Evolutionary conservation across 2,888 invertebrate genomes (phyloP), one percentile per base, ranked within the genome.

Genomic region (Carterocephalus palaemon): DNA sequence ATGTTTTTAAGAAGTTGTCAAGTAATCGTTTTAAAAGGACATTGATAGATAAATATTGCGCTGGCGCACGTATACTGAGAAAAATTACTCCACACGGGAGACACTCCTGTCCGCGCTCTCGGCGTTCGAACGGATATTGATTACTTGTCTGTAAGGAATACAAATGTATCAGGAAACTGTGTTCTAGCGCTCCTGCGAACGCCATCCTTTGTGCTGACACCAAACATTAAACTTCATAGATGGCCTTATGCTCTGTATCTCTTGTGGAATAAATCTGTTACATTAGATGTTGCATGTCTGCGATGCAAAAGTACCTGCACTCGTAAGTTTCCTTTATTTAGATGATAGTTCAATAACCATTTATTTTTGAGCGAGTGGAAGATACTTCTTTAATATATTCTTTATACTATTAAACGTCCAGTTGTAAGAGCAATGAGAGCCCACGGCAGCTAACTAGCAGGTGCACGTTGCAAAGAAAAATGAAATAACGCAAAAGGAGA

Each of bases 101-200:
- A 78, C 75, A 72, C 53, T 64, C 62, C 67, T 68, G 70, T 74
- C 72, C 62, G 64, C 69, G 67, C 70, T 65, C 68, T 64, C 69
- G 52, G 53, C 64, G 70, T 62, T 72, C 68, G 58, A 79, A 78
- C 72, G 68, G 75, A 82, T 83, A 83, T 83, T 82, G 84, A 84
- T 84, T 77, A 75, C 80, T 79, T 72, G 78, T 78, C 80, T 79
- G 79, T 76, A 76, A 80, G 76, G 81, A 83, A 84, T 84, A 83
- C 80, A 83, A 83, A 83, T 84, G 81, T 79, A 79, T 80, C 79
- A 79, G 75, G 67, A 73, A 72, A 72, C 76, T 67, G 67, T 69
- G 62, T 67, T 69, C 67, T 57, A 69, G 62, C 65, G 68, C 63
- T 66, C 57, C 63, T 68, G 58, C 57, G 60, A 64, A 59, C 64